Evolutionary conservation across 2,888 invertebrate species (phyloP).

Genomic region (Drosophila antonietae): DNA sequence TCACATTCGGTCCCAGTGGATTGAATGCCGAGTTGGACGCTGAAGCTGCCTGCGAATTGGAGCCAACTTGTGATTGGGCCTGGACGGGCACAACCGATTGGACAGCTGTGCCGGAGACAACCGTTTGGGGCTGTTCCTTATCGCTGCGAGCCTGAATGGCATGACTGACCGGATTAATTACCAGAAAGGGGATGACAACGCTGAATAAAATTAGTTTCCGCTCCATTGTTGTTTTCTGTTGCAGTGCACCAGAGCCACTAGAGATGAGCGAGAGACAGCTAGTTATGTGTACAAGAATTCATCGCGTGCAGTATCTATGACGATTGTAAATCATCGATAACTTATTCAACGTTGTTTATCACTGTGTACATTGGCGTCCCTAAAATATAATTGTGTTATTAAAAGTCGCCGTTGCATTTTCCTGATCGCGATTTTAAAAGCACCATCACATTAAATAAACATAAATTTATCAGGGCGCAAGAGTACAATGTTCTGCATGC

Average conservation of each 20-base stretch:
- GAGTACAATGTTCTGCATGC: not conserved
- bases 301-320: not conserved
- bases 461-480: not conserved
- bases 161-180: constrained; percentile 32
- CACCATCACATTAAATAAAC: not conserved
- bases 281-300: not conserved
- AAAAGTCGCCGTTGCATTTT: not conserved
- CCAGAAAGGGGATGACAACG: constrained; percentile 54
- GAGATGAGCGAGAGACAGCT: constrained; percentile 21
- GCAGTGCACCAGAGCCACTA: constrained; percentile 14
- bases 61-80: constrained; percentile 40
- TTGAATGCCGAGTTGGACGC: constrained; percentile 81
- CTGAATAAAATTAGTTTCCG: constrained; percentile 39
- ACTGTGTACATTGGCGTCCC: not conserved
- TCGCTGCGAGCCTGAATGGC: constrained; percentile 82
- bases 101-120: constrained; percentile 72
- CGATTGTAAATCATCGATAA: constrained; percentile 23
- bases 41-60: constrained; percentile 32
- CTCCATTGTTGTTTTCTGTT: constrained; percentile 46
- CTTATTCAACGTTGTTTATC: not conserved
- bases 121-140: constrained; percentile 75
- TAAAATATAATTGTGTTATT: not conserved
- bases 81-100: constrained; percentile 77
- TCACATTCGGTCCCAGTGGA: constrained; percentile 84
- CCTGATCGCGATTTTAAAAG: not conserved